Conservation (phyloP, 1,140 invertebrate genomes). For the Armadillidium nasatum region DNA sequence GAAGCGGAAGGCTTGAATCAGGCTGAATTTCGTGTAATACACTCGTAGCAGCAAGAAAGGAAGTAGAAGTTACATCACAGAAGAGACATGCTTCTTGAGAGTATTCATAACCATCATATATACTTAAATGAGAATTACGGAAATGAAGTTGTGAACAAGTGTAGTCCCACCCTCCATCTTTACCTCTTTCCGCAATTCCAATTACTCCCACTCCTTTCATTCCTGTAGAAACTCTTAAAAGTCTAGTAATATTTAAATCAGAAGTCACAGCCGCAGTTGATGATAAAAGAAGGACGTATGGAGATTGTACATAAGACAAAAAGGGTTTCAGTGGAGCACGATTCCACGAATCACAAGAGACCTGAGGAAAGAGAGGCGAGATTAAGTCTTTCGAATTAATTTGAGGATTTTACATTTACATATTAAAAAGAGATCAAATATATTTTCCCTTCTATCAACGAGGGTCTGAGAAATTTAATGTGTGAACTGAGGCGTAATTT, state of each 20-base stretch:
- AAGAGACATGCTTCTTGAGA: constrained; percentile 37
- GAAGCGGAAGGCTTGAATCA: constrained; percentile 29
- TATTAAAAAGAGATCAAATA: no score
- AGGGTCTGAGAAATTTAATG: no score
- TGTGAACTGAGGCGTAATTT: no score
- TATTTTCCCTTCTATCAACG: no score
- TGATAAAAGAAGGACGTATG: constrained; percentile 35
- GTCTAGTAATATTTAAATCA: constrained; percentile 32
- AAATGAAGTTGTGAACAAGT: constrained; percentile 32
- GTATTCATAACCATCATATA: constrained; percentile 36
- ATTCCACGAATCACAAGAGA: constrained; percentile 30
- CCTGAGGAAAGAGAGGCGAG: no score
- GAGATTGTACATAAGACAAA: constrained; percentile 22
- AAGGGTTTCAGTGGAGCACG: constrained; percentile 28
- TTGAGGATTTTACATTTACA: no score
- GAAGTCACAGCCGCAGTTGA: constrained; percentile 32
- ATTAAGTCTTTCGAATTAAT: no score
- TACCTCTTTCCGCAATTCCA: constrained; percentile 36
- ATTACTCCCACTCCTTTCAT: constrained; percentile 32
- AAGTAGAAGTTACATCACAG: constrained; percentile 37
- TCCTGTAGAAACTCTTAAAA: constrained; percentile 27
- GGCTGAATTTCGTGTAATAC: constrained; percentile 31
- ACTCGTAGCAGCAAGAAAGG: constrained; percentile 33
- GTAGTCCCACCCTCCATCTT: constrained; percentile 39
- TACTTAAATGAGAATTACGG: constrained; percentile 27